phyloP scores from a whole-genome alignment of 2,113 vertebrate genomes.

The Petrocephalus zakoni region DNA sequence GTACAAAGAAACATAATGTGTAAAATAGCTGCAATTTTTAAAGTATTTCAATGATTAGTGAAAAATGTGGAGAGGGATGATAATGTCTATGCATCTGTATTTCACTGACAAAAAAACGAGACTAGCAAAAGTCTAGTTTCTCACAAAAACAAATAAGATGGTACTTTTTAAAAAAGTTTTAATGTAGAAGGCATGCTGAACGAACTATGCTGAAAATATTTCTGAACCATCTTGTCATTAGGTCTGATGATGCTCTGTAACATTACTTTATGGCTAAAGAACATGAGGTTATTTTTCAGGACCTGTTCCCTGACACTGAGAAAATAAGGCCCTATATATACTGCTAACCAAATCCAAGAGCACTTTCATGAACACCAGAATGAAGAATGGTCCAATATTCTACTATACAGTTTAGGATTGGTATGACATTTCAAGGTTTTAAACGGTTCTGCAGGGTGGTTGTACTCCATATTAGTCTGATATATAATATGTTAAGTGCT shows the following conservation, averaged over 20 bases:
- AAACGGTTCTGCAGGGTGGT: not conserved
- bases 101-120: not conserved
- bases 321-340: not conserved
- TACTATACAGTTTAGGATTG: not conserved
- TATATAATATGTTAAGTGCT: not conserved
- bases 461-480: not conserved
- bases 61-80: not conserved
- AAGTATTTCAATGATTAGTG: not conserved
- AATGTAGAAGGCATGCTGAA: not conserved
- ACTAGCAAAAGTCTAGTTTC: not conserved
- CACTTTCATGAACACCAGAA: not conserved
- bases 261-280: not conserved
- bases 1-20: not conserved
- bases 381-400: not conserved
- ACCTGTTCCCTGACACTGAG: not conserved
- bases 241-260: not conserved
- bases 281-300: not conserved
- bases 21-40: not conserved
- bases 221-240: not conserved
- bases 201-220: not conserved
- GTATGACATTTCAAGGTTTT: not conserved
- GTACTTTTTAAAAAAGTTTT: not conserved
- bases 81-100: not conserved
- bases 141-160: not conserved
- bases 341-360: not conserved